These are phyloP conservation scores for Gymnothorax reevesii DNA, from an alignment of 2,797 vertebrate species.

Conservation along the genomic window DNA sequence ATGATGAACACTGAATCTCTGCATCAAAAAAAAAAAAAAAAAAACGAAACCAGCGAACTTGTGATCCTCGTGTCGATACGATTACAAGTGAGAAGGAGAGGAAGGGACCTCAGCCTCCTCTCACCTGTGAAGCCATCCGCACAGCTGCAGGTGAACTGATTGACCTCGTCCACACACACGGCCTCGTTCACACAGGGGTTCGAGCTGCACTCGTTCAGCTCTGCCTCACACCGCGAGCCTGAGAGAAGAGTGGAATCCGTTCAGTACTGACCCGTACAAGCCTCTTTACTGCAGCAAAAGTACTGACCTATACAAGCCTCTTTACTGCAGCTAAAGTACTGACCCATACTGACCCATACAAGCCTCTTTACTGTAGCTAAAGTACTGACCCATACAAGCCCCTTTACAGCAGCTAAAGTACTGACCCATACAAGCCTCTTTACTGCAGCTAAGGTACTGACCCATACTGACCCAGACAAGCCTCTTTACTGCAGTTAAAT, in stretches of 20 bases:
- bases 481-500: background rate
- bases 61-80: background rate
- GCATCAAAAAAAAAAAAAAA: background rate
- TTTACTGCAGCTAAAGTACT: background rate
- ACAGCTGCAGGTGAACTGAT: slow-evolving; percentile 83
- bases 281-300: background rate
- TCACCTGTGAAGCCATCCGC: slow-evolving; percentile 83
- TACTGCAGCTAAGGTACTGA: background rate
- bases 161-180: slow-evolving; percentile 82
- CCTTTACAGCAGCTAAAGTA: background rate
- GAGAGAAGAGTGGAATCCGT: slow-evolving; percentile 4
- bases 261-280: background rate
- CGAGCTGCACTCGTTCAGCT: slow-evolving; percentile 89
- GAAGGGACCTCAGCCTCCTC: slow-evolving; percentile 17
- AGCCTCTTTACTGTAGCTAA: background rate
- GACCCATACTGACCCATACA: background rate
- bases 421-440: background rate
- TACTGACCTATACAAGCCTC: background rate
- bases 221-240: slow-evolving; percentile 87
- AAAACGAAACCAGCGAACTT: background rate
- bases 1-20: background rate
- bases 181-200: slow-evolving; percentile 88
- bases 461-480: background rate
- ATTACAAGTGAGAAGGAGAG: background rate
- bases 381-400: background rate